phyloP scores from a whole-genome alignment of 2,797 vertebrate genomes.

The Alauda arvensis region DNA sequence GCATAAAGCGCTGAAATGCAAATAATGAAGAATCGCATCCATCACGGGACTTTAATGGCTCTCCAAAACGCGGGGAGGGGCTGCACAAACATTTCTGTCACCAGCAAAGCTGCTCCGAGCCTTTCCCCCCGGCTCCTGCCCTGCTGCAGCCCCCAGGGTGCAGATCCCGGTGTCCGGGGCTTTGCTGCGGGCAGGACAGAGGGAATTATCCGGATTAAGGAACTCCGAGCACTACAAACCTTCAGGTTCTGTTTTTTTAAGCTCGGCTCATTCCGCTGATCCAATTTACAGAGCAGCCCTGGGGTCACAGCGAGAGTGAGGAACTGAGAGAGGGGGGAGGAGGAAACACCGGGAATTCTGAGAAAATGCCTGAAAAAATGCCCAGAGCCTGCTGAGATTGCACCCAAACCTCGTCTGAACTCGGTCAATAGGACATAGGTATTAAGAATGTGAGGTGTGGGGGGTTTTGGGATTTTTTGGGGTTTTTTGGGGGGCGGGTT shows the following conservation, averaged over 20 bases:
- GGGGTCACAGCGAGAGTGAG: background rate
- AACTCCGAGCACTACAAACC: constrained; percentile 1
- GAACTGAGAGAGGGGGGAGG: rapidly evolving
- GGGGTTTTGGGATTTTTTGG: too few relatives aligned
- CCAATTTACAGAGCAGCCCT: background rate
- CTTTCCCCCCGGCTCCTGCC: background rate
- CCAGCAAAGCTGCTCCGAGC: background rate
- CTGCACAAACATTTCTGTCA: background rate
- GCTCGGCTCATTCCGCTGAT: background rate
- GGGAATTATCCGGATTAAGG: background rate
- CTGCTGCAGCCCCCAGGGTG: background rate
- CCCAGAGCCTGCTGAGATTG: background rate
- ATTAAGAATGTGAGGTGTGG: background rate
- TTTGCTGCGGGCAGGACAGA: background rate
- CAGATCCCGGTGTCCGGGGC: background rate
- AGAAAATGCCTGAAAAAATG: background rate
- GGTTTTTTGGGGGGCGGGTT: too few relatives aligned
- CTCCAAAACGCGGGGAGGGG: background rate
- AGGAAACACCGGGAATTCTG: background rate
- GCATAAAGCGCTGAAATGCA: background rate
- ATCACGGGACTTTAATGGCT: background rate
- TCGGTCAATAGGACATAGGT: background rate
- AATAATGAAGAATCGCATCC: background rate
- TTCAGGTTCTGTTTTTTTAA: background rate
- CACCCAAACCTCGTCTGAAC: background rate